Evolutionary conservation across 2,113 vertebrate species (phyloP).

Genomic region (Macheiramphus alcinus): DNA sequence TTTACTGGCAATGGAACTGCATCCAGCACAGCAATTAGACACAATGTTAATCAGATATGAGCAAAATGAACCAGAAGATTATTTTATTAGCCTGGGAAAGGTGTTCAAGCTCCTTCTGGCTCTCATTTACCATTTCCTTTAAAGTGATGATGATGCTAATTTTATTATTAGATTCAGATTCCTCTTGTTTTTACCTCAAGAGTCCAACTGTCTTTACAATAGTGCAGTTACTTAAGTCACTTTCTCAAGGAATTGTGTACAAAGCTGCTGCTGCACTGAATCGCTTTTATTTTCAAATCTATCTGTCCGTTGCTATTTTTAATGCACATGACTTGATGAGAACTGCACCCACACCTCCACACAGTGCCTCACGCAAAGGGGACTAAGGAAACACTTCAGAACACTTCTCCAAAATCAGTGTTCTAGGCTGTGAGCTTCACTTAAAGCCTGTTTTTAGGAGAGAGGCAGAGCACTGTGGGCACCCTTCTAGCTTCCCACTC

Average conservation of each 20-base stretch:
- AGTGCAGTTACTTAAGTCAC: neutral
- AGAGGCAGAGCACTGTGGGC: neutral
- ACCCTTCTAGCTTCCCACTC: neutral
- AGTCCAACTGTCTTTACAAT: neutral
- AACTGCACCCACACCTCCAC: neutral
- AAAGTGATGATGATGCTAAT: neutral
- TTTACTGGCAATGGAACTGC: neutral
- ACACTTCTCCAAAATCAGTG: neutral
- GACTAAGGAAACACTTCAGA: neutral
- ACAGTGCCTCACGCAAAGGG: fast-evolving
- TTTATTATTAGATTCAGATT: neutral
- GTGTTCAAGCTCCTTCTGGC: neutral
- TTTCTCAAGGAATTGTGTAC: neutral
- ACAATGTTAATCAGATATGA: neutral
- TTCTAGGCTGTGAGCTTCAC: neutral
- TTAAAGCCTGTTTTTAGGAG: neutral
- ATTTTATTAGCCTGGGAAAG: neutral
- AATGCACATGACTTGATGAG: neutral
- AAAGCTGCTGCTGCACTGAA: neutral
- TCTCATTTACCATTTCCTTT: neutral
- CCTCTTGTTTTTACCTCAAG: neutral
- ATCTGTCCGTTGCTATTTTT: neutral
- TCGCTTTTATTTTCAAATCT: neutral
- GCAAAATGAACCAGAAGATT: neutral
- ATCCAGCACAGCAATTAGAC: neutral